Percentiles rank a stretch among this genome's conserved stretches.
Conservation (phyloP, 23 tunicate species). For the Trididemnum clinides region DNA sequence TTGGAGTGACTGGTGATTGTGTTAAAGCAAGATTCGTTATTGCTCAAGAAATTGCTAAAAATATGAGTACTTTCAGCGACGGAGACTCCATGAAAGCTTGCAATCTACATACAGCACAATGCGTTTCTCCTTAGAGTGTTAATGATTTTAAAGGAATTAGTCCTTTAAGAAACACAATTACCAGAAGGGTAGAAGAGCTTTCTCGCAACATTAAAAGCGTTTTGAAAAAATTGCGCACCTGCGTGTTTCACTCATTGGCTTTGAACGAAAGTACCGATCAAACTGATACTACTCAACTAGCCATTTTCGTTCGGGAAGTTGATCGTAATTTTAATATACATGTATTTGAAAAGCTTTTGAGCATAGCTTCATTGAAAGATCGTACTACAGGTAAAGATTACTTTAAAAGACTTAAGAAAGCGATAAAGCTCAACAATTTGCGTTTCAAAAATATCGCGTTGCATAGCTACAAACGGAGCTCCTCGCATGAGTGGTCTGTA, state of each 20-base stretch:
- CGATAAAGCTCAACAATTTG: conserved; percentile 23
- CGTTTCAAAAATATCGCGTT: conserved; percentile 28
- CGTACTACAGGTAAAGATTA: background rate
- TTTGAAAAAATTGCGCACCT: too few relatives aligned
- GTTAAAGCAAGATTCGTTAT: conserved; percentile 6
- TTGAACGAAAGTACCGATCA: too few relatives aligned
- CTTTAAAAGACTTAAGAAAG: conserved; percentile 17
- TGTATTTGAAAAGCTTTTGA: conserved; percentile 20
- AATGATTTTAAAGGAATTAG: too few relatives aligned
- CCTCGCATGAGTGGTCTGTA: background rate
- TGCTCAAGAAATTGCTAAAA: conserved; percentile 11
- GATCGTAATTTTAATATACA: conserved; percentile 4
- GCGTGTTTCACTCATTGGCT: too few relatives aligned
- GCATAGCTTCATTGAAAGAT: conserved; percentile 2
- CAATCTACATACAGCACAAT: too few relatives aligned
- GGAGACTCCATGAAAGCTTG: background rate
- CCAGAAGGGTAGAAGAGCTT: too few relatives aligned
- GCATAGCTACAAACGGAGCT: conserved; percentile 35
- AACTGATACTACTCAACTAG: too few relatives aligned
- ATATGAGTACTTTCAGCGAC: background rate
- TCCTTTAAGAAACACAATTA: too few relatives aligned
- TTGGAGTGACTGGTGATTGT: conserved; percentile 5
- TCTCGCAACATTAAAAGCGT: too few relatives aligned
- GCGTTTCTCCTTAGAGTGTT: too few relatives aligned
- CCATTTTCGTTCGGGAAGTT: too few relatives aligned